Evolutionary conservation across 2,888 invertebrate species (phyloP), one percentile per base, ranked within the genome.

Genomic region (Pachycephus smyrnensis): DNA sequence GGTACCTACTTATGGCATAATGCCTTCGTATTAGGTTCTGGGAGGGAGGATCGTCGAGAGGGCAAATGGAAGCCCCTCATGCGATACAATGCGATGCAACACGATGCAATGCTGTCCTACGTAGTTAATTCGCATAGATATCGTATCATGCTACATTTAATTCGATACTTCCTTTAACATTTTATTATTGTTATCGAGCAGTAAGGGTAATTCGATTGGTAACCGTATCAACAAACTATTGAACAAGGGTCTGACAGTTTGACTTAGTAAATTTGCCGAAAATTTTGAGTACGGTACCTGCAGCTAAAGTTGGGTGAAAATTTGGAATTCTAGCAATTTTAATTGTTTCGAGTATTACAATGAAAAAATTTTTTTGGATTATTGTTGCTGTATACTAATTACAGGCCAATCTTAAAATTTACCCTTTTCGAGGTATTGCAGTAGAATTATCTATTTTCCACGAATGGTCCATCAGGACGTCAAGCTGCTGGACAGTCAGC

Each of bases 21-120:
- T 71, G 15, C 71, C 12, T 30, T 30, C 78, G 81, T 84, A 82
- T 83, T 82, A 83, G 79, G 81, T 82, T 82, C 80, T 77, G 77
- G 79, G 81, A 82, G 84, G 81, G 80, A 23, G 55, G 55, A 55
- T 55, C 55, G 55, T 23, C 55, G 82, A 80, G 80, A 77, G 80
- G 83, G 81, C 81, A 83, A 83, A 82, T 82, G 81, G 85, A 84
- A 85, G 85, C 85, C 83, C 83, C 82, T 80, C 84, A 80, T 76
- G 81, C 75, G 79, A 71, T 33, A 23, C 71, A 71, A 71, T 12
- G 15, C 71, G 15, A 33, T 33, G 71, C 74, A 30, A 36, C 74
- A 36, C 35, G 74, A 37, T 74, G 74, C 71, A 31, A 31, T 15
- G 11, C 32, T 2, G 71, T 55, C 23, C 55, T 55, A 55, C 40